These are phyloP conservation scores for Verasper variegatus DNA, from an alignment of 2,113 vertebrate species.

Conservation along the genomic window DNA sequence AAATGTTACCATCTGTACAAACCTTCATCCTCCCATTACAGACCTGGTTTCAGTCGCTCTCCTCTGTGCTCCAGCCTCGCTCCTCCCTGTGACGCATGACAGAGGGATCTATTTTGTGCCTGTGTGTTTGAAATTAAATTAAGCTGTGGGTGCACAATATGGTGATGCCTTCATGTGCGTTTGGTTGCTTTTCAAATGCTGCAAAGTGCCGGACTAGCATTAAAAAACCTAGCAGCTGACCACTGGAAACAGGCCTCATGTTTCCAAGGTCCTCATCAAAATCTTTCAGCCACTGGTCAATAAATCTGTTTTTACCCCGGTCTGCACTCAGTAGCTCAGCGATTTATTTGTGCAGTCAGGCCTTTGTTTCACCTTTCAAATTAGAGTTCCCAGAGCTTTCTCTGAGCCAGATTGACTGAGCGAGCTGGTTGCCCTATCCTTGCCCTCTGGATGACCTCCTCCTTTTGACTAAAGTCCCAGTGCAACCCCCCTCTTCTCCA, in stretches of 20 bases:
- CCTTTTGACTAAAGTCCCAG: slow-evolving; percentile 39
- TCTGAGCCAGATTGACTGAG: slow-evolving; percentile 40
- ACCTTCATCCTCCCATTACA: slow-evolving; percentile 11
- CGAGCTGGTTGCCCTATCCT: slow-evolving; percentile 41
- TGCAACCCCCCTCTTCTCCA: neutral
- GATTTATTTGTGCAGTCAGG: slow-evolving; percentile 51
- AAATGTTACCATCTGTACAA: slow-evolving; percentile 21
- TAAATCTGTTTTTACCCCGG: slow-evolving; percentile 45
- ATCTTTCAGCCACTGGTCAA: slow-evolving; percentile 49
- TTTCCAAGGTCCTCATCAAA: slow-evolving; percentile 57
- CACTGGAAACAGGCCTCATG: slow-evolving; percentile 39
- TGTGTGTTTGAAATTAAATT: neutral
- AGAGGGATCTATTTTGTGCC: neutral
- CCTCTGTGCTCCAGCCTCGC: neutral
- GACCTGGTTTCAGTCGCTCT: slow-evolving; percentile 7
- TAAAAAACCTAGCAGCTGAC: slow-evolving; percentile 59
- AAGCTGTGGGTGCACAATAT: neutral
- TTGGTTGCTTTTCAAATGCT: neutral
- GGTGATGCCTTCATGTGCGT: neutral
- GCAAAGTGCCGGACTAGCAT: neutral
- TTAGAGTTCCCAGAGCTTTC: slow-evolving; percentile 46
- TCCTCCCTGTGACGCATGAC: slow-evolving; percentile 13
- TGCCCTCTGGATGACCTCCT: slow-evolving; percentile 64
- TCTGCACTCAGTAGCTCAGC: slow-evolving; percentile 53
- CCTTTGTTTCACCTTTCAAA: slow-evolving; percentile 53